Percentiles rank a stretch among this genome's conserved stretches.
These are phyloP conservation scores for Hirudo medicinalis DNA, from an alignment of 1,140 invertebrate species.

Conservation along the genomic window DNA sequence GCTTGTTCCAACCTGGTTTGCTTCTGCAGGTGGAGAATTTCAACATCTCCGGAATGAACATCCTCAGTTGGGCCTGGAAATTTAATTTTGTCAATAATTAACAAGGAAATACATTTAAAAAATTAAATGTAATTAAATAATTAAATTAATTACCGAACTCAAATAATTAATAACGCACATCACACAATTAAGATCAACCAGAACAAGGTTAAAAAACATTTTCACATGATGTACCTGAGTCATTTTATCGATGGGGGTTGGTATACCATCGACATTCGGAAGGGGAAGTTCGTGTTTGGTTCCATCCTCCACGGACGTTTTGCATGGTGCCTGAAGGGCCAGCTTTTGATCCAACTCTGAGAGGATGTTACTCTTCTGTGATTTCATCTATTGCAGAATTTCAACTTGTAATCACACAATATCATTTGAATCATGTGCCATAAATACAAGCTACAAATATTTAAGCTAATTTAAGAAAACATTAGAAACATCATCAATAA, in stretches of 20 bases:
- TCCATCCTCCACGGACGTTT: constrained; percentile 68
- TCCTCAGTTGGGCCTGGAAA: constrained; percentile 65
- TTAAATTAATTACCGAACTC: neutral
- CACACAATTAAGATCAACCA: neutral
- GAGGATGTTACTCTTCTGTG: constrained; percentile 55
- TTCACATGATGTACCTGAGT: constrained; percentile 52
- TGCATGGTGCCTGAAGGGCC: constrained; percentile 81
- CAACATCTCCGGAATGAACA: constrained; percentile 93
- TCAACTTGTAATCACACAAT: neutral
- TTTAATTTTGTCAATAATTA: constrained; percentile 7
- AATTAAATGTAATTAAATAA: too few species aligned
- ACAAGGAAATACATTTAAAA: too few species aligned
- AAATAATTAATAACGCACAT: neutral
- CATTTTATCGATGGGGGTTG: constrained; percentile 96
- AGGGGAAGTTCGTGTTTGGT: constrained; percentile 85
- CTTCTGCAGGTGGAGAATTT: constrained; percentile 92
- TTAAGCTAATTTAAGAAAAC: too few species aligned
- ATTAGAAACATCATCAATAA: too few species aligned
- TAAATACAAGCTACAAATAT: too few species aligned
- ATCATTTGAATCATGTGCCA: too few species aligned
- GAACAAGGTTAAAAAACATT: neutral
- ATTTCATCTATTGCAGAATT: neutral
- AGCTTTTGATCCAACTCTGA: constrained; percentile 81
- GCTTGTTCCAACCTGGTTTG: constrained; percentile 91
- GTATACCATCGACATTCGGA: constrained; percentile 86